Evolutionary conservation across 2,888 invertebrate genomes (phyloP), one percentile per base, ranked within the genome.

Genomic region (Papilio demoleus): DNA sequence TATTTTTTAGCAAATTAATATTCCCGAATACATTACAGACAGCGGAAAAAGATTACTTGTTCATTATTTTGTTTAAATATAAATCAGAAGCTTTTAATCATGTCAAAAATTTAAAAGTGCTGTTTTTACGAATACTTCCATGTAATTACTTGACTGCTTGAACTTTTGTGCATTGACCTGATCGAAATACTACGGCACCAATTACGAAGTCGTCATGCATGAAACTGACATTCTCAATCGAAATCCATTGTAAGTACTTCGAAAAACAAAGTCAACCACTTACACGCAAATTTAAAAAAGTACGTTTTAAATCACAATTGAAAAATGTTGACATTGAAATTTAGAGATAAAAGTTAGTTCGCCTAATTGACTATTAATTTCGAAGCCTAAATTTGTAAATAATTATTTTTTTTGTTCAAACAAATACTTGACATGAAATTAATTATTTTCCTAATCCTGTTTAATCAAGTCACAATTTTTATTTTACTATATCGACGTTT

Each of bases 191-290:
- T 22, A 17, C 58, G 31, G 12, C 45, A 58, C 45, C 45, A 65
- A 59, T 65, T 65, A 59, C 58, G 45, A 45, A 59, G 45, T 45
- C 34, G 58, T 45, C n/a, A 12, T 59, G 65, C 65, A 59, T 65
- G 45, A 65, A 65, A 65, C 59, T 59, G 65, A 58, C 58, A 45
- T 58, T n/a, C 45, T 24, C 34, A 4, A 59, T 27, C 17, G 58
- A 12, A 53, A 9, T 31, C 42, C 31, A 9, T 50, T 50, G 24
- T 11, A 50, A 50, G 24, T 50, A 24, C 50, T 50, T 4, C 5
- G 5, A 24, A 50, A 14, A 50, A 50, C 6, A 31, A 31, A 12
- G 9, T 12, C 50, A 24, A 12, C 2, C 50, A 50, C 50, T 50
- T 50, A 22, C 22, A 22, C 24, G 24, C 24, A 50, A 50, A 14